Base-by-base conservation (phyloP, 1,140 invertebrate genomes). In the Pantala flavescens region DNA sequence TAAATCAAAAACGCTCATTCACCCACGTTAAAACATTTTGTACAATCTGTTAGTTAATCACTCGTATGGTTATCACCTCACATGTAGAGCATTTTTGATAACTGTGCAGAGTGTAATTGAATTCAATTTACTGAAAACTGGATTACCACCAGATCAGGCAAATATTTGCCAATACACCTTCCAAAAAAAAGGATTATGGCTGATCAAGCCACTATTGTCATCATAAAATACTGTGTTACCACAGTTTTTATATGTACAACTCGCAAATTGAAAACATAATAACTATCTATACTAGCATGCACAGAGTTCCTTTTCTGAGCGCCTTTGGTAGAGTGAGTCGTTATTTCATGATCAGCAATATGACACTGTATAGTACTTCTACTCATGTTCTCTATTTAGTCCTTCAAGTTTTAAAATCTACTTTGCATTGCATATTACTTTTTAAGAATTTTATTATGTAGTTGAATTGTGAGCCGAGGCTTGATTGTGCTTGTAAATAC, bases 1-100 rank as follows among this genome's bases (percentile, higher is more conserved):
- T 63, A 63, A 63, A 63, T 63, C 49, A 63, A 63, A 63, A 63
- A 63, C 49, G 49, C 49, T 63, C 49, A 63, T 63, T 63, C 49
- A 63, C 12, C 14, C 49, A 63, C 49, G 14, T 63, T 63, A 3
- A 63, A 63, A 21, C 49, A 19, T 63, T 63, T 63, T 63, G 49
- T 63, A 63, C 49, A 63, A 14, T 19, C 49, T 19, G 3, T 63
- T 63, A 21, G 49, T 16, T 19, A 63, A 63, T 63, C 49, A 63
- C 49, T 63, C 28, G 28, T 36, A 36, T 5, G 3, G n/a, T 63
- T 63, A 63, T 63, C 49, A 63, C 12, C 14, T 63, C 49, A 14
- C 49, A 63, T 21, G 12, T 21, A 63, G 49, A 63, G 49, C 49
- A 63, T 63, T 63, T 21, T 63, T 21, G 49, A 63, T 63, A 63